Evolutionary conservation across 2,888 invertebrate species (phyloP), one percentile per base, ranked within the genome.

Genomic region (Ctenicera cuprea): DNA sequence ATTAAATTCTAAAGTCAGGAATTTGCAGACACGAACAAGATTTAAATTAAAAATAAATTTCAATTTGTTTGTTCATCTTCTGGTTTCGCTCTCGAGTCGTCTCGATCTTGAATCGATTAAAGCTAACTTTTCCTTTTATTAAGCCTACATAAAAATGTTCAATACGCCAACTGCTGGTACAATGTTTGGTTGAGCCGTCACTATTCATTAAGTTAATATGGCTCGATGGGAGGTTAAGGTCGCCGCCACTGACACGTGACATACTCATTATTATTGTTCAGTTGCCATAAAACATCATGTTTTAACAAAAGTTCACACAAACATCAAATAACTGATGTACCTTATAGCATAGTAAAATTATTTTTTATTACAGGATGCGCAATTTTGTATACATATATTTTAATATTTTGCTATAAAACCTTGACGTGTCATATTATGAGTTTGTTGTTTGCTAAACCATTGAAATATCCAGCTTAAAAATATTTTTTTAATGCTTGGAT

Each of bases 161-260:
- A 38, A 18, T 38, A 59, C 59, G 59, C 59, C 59, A 59, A 59
- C 37, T 12, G 14, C 37, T 18, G 12, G 7, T 12, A 3, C 12
- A 26, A 52, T n/a, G 18, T 57, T 33, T 57, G 33, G 57, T 59
- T 38, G 38, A 59, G 20, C 38, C 11, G 59, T 38, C 52, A 16
- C 50, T 20, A 64, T 64, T 64, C 64, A 50, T 64, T 50, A 64
- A 57, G 30, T 45, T 48, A 63, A 54, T 30, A 30, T 54, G 26
- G 26, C 54, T 14, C 37, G 14, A 50, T 50, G 52, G 48, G 65
- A 65, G 65, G 65, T 65, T 65, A 65, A 65, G 65, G 65, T 65
- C 50, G 52, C 52, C 65, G 52, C 38, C 52, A 65, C 59, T 59
- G 59, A 59, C 59, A 59, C 38, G 12, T 59, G 59, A 59, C 59